Conservation (phyloP, 2,797 vertebrate genomes). For the Danio albolineatus region DNA sequence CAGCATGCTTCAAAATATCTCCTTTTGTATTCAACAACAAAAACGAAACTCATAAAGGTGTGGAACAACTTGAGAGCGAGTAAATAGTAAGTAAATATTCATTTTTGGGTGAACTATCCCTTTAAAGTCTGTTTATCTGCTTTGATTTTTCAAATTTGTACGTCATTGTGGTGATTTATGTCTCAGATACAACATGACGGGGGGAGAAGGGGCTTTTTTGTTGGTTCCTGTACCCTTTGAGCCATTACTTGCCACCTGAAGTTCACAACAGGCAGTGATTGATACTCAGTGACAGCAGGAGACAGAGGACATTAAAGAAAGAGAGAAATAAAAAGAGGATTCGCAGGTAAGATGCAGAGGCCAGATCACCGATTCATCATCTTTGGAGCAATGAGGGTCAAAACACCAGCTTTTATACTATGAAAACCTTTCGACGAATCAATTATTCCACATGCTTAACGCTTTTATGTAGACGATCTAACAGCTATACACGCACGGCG, state of each 20-base stretch:
- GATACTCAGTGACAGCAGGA: conserved; percentile 11
- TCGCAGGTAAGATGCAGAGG: not conserved
- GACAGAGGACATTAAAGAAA: not conserved
- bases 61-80: too few species aligned
- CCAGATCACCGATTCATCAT: conserved; percentile 30
- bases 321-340: not conserved
- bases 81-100: too few species aligned
- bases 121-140: conserved; percentile 8
- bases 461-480: conserved; percentile 50
- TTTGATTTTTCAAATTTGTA: conserved; percentile 5
- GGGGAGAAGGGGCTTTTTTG: conserved; percentile 12
- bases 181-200: not conserved
- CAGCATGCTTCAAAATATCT: too few species aligned
- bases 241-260: conserved; percentile 9
- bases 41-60: too few species aligned
- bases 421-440: conserved; percentile 14
- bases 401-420: conserved; percentile 85
- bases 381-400: conserved; percentile 80
- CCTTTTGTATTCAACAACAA: too few species aligned
- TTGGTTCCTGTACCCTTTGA: conserved; percentile 10
- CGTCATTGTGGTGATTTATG: not conserved
- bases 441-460: conserved; percentile 47
- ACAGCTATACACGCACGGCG: conserved; percentile 42
- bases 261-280: not conserved
- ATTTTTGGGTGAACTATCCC: too few species aligned